Evolutionary conservation across 2,888 invertebrate genomes (phyloP), one percentile per base, ranked within the genome.

Genomic region (Crepidodera aurea): DNA sequence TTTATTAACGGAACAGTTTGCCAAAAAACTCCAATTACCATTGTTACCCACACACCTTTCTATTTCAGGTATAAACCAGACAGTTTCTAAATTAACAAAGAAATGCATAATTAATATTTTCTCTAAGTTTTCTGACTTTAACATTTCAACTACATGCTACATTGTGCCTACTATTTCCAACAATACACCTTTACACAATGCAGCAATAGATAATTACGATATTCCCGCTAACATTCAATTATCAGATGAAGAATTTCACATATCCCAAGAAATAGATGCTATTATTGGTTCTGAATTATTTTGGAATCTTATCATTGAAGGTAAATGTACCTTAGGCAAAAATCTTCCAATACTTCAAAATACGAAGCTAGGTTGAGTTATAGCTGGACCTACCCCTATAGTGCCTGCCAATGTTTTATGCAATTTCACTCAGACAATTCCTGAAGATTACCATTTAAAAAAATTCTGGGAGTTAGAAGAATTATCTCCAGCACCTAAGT

Each of bases 261-360:
- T 18, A 29, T 19, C 66, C 3, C 19, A 34, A 12, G 37, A 57
- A 15, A 58, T 67, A 34, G 61, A 63, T 48, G 29, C 54, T 18
- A 27, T 68, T 15, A 62, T 64, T 12, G 65, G 64, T n/a, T 46
- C 60, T n/a, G 50, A 22, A 12, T 39, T 65, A 29, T 65, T 65
- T 48, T 67, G 60, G 60, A 46, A 64, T 51, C 29, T 67, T 12
- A 8, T 65, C 0, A 15, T 2, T 15, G 51, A 57, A 10, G 57
- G 58, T n/a, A 62, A 50, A 51, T 50, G 60, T 7, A 46, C 2
- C 10, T 53, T 66, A 27, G 46, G 55, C 8, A 64, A 44, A 34
- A 54, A 54, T 53, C 5, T 12, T 8, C 55, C 63, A 29, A 16
- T 50, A 19, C 18, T 66, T 10, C 62, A 60, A n/a, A 57, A 63